These are phyloP conservation scores for Psylliodes chrysocephalus DNA, from an alignment of 2,888 invertebrate genomes.

Conservation along the genomic window DNA sequence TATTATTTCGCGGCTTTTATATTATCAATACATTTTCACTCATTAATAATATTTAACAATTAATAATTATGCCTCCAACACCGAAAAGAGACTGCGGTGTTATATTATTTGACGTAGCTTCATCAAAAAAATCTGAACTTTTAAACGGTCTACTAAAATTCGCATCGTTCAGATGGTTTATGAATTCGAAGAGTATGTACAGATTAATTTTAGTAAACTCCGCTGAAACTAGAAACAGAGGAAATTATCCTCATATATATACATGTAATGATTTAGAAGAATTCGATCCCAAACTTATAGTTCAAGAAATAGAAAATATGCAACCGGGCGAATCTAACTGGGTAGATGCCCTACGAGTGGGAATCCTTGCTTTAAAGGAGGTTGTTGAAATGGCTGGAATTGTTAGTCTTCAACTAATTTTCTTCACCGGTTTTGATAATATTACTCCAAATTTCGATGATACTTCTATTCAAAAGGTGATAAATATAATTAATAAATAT, in stretches of 20 bases:
- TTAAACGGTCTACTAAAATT: conserved; percentile 39
- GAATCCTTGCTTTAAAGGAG: conserved; percentile 37
- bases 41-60: no score
- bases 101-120: conserved; percentile 43
- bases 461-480: conserved; percentile 32
- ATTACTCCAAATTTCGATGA: conserved; percentile 21
- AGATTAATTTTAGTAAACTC: conserved; percentile 43
- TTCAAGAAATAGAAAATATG: conserved; percentile 30
- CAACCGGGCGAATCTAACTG: conserved; percentile 38
- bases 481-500: conserved; percentile 33
- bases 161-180: conserved; percentile 38
- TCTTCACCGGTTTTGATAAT: conserved; percentile 42
- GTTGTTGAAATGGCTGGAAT: conserved; percentile 32
- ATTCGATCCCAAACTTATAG: conserved; percentile 30
- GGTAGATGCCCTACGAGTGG: conserved; percentile 42
- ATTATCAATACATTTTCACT: no score
- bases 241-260: conserved; percentile 32
- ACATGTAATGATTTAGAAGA: conserved; percentile 27
- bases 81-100: conserved; percentile 39
- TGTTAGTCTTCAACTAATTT: conserved; percentile 43
- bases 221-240: conserved; percentile 32
- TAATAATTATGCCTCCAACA: conserved; percentile 42
- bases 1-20: no score
- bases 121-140: conserved; percentile 34
- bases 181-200: conserved; percentile 36